These are phyloP conservation scores for Bradypus variegatus DNA, from an alignment of 2,797 vertebrate genomes.

Conservation along the genomic window DNA sequence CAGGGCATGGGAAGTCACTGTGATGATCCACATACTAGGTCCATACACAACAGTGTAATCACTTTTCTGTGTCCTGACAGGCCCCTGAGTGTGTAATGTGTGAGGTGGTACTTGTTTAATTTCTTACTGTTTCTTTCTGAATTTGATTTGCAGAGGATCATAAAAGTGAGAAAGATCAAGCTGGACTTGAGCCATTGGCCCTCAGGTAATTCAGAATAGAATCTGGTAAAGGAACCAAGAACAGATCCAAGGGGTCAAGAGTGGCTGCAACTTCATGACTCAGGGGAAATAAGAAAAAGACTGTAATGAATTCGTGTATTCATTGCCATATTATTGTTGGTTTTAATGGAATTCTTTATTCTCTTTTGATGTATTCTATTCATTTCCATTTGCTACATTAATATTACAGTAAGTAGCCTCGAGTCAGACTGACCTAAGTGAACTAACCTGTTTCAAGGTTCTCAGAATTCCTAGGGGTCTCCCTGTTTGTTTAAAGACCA, in stretches of 20 bases:
- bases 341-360: background rate
- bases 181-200: conserved; percentile 81
- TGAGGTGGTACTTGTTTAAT: background rate
- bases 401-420: background rate
- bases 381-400: conserved; percentile 1
- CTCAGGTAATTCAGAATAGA: conserved; percentile 78
- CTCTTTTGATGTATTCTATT: background rate
- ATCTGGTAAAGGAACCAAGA: background rate
- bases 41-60: background rate
- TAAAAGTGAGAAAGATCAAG: conserved; percentile 80
- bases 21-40: background rate
- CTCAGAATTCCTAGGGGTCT: background rate
- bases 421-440: background rate
- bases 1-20: background rate
- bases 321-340: background rate
- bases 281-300: fast-evolving
- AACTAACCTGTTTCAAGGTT: background rate
- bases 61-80: background rate
- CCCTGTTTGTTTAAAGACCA: background rate
- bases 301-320: background rate
- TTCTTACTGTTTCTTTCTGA: conserved; percentile 34
- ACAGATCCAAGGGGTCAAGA: background rate
- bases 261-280: background rate
- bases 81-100: background rate
- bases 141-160: conserved; percentile 79